These are phyloP conservation scores for Ametastegia equiseti DNA, from an alignment of 2,888 invertebrate species.

Conservation along the genomic window DNA sequence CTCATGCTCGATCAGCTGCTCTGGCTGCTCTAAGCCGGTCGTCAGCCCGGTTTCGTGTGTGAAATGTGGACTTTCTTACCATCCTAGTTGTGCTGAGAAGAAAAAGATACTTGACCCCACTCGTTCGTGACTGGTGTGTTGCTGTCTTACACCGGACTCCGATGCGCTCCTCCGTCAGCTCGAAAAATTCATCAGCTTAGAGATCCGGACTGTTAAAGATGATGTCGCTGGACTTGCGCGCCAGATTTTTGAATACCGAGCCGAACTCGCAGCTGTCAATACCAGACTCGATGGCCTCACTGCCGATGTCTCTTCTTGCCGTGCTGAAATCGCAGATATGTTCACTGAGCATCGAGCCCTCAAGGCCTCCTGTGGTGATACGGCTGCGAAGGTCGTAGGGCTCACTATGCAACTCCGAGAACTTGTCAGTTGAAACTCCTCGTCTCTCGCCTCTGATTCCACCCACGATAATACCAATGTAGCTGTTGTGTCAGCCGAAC, in stretches of 20 bases:
- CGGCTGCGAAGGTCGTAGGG: not conserved
- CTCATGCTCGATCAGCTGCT: not conserved
- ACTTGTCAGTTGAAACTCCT: not conserved
- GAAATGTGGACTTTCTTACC: not conserved
- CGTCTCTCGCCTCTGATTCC: not conserved
- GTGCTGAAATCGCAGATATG: not conserved
- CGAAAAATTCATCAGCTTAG: not conserved
- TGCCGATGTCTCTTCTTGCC: not conserved
- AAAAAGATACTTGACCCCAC: not conserved
- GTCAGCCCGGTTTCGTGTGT: not conserved
- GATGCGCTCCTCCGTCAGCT: not conserved
- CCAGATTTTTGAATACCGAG: not conserved
- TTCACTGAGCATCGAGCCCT: not conserved
- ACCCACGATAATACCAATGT: not conserved
- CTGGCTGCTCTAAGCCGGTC: not conserved
- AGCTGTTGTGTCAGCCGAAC: not conserved
- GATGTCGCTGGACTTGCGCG: not conserved
- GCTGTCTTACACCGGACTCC: not conserved
- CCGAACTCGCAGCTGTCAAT: not conserved
- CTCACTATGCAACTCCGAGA: not conserved
- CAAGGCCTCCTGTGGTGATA: not conserved
- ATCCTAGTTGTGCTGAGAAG: not conserved
- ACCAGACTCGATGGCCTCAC: not conserved
- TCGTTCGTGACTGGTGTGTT: not conserved
- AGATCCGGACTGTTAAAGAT: not conserved